Evolutionary conservation across 2,797 vertebrate genomes (phyloP), one percentile per base, ranked within the genome.

Genomic region (Simalia tracyae): DNA sequence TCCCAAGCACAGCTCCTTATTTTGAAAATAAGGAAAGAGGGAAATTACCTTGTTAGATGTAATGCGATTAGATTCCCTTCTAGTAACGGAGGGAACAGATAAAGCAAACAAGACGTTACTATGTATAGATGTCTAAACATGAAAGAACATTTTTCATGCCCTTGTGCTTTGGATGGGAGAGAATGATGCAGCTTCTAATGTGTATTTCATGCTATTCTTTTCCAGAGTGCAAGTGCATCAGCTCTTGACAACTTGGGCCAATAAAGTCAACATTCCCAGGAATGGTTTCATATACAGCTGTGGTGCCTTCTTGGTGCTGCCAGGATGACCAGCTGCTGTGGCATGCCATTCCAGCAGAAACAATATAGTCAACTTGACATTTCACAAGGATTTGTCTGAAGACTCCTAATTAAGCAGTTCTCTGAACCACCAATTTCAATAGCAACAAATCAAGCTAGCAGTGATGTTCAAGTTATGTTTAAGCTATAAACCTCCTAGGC

Each of bases 321-420:
- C 93, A 90, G 92, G 93, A 85, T 93, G 91, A 46, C 92, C 95
- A 96, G 95, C 88, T 97, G 94, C 89, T 96, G n/a, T 57, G 11
- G 50, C 28, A n/a, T 86, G 85, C 96, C 93, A 90, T 95, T 95
- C 90, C 86, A 95, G 26, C n/a, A 0, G 28, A 91, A 95, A 93
- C 54, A 57, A 36, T 56, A 87, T 76, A 42, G 57, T 61, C 91
- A 91, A 4, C 10, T 17, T 56, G 64, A 81, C 36, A 15, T 3
- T 0, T 95, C 31, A n/a, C 1, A 50, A 4, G 4, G 50, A 24
- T 93, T 90, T 85, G 24, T 6, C 87, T 81, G 84, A 42, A 56
- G 88, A 86, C 92, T 22, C 42, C 36, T 50, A 68, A 1, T 0
- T 0, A 42, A 57, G 15, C 4, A n/a, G 88, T 60, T 2, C 9